A percentile compares a stretch with the other conserved stretches of the same genome.
These are phyloP conservation scores for Nesometra sesokonis DNA, from an alignment of 35 echinoderm and acorn worm species.

Conservation along the genomic window DNA sequence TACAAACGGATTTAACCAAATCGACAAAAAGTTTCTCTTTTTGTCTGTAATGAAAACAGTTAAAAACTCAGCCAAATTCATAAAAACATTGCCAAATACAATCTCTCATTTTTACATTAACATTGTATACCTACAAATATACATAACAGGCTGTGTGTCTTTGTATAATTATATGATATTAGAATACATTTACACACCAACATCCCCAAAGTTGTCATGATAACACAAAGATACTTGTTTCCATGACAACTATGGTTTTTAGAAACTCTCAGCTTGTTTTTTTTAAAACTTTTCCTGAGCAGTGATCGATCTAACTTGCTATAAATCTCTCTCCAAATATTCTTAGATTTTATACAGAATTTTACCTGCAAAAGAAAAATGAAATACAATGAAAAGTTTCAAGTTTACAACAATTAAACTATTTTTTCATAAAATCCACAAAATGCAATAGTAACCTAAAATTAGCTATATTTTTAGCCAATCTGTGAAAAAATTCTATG, in stretches of 20 bases:
- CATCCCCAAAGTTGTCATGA: not conserved
- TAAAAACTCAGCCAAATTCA: not conserved
- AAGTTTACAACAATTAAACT: too few species aligned
- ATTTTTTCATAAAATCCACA: too few species aligned
- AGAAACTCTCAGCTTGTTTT: too few species aligned
- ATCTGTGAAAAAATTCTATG: too few species aligned
- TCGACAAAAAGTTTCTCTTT: too few species aligned
- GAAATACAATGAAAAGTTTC: not conserved
- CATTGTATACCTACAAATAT: not conserved
- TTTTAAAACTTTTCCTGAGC: not conserved
- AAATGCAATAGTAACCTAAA: too few species aligned
- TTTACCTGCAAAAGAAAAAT: not conserved
- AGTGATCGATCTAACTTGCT: not conserved
- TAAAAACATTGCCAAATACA: not conserved
- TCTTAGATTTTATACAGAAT: not conserved
- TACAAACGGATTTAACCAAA: too few species aligned
- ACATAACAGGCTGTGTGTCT: not conserved
- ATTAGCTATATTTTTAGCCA: too few species aligned
- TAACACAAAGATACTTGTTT: not conserved
- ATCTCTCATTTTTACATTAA: not conserved
- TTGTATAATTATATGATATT: too few species aligned
- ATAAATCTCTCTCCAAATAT: not conserved
- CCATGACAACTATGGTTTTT: not conserved
- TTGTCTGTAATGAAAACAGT: not conserved
- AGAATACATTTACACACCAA: not conserved